These are phyloP conservation scores for Strigops habroptila DNA, from an alignment of 2,113 vertebrate species.

Conservation along the genomic window DNA sequence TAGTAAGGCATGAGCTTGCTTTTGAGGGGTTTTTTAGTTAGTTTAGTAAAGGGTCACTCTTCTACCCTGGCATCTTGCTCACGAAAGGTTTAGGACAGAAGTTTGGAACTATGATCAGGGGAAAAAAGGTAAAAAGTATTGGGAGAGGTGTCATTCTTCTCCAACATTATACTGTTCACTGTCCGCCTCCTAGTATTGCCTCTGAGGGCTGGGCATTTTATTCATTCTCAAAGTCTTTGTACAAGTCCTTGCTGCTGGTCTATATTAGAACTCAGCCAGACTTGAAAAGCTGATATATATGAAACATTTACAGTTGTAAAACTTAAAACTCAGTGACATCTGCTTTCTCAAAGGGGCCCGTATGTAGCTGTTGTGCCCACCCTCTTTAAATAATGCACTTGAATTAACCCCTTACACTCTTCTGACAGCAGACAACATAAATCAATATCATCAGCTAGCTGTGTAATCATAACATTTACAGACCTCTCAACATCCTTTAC, in stretches of 20 bases:
- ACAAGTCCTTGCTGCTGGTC: not conserved
- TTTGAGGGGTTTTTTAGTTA: not conserved
- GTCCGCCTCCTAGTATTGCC: not conserved
- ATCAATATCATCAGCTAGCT: not conserved
- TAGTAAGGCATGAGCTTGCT: not conserved
- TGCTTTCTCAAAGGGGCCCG: not conserved
- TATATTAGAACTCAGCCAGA: not conserved
- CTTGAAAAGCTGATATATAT: not conserved
- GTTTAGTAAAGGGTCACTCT: not conserved
- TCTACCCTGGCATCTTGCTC: not conserved
- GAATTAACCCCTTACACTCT: not conserved
- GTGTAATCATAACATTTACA: constrained; percentile 28
- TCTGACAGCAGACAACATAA: not conserved
- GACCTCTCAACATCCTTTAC: constrained; percentile 7
- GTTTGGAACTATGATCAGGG: not conserved
- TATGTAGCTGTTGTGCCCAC: not conserved
- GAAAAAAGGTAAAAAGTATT: not conserved
- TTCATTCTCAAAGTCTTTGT: not conserved
- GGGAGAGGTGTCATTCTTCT: not conserved
- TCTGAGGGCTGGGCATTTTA: not conserved
- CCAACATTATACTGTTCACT: not conserved
- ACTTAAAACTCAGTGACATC: not conserved
- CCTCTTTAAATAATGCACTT: not conserved
- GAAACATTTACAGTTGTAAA: not conserved
- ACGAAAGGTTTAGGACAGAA: not conserved